Base-by-base conservation (phyloP, 2,113 vertebrate species). In the Hydrolagus affinis region DNA sequence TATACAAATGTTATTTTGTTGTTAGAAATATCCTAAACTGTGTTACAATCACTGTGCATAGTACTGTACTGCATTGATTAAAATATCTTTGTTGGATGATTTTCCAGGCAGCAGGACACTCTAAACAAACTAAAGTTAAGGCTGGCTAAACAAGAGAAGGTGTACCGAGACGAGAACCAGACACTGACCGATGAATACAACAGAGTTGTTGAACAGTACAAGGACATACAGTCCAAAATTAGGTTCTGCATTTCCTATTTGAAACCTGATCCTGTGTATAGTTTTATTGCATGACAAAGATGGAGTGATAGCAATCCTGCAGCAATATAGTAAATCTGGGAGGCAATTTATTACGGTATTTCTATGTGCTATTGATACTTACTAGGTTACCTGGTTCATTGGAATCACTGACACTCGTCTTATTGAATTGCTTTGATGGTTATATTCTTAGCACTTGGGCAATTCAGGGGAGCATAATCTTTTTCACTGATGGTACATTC, bases 211-310 rank as follows among this genome's bases (percentile, higher is more conserved):
- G 78, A 86, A 25, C 93, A 95, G 30, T 93, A 91, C 87, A 91
- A 93, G 87, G 90, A 93, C 19, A 44, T 94, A 28, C 92, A 95
- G 89, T 93, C 89, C 89, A 93, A 92, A 85, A 92, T 92, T 86
- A 94, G 93, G 97, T 96, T 83, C 60, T 19, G 8, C 17, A 75
- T 66, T 30, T 68, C n/a, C 25, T 60, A 80, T 11, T 80, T n/a
- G 72, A 56, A 75, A 75, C 17, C 19, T 4, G 19, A 56, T 75
- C 70, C 56, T 3, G 28, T 80, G 77, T 71, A 71, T 4, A 12
- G 11, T 71, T 71, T 28, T 10, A 71, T 25, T 71, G 70, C 9
- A 23, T 71, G 70, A 25, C 11, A 71, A 11, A 19, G 21, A 69
- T 21, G 8, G 66, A 28, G n/a, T 71, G 9, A 71, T 11, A 72